Evolutionary conservation across 2,888 invertebrate species (phyloP).

Genomic region (Platycheirus rosarum): DNA sequence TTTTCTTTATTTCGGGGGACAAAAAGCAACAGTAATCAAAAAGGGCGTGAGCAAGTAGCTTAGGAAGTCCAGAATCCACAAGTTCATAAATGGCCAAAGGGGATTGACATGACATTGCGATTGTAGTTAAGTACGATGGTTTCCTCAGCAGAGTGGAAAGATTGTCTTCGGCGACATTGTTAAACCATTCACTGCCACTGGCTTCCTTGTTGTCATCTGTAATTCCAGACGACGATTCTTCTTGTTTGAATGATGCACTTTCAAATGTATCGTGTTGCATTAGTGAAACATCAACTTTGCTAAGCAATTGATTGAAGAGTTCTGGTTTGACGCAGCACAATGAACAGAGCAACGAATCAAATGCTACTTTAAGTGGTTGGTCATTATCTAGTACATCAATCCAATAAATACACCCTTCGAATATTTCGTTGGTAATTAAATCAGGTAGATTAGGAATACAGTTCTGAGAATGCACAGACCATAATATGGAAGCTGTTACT

Average conservation of each 20-base stretch:
- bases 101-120: slow-evolving; percentile 92
- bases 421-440: slow-evolving; percentile 89
- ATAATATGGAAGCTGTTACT: slow-evolving; percentile 91
- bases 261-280: slow-evolving; percentile 61
- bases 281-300: slow-evolving; percentile 86
- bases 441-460: slow-evolving; percentile 86
- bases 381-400: slow-evolving; percentile 87
- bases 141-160: slow-evolving; percentile 84
- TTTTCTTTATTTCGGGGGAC: slow-evolving; percentile 76
- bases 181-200: slow-evolving; percentile 85
- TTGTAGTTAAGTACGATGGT: slow-evolving; percentile 88
- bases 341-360: slow-evolving; percentile 94
- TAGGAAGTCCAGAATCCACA: slow-evolving; percentile 89
- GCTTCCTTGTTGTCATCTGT: slow-evolving; percentile 87
- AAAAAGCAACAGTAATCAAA: slow-evolving; percentile 82
- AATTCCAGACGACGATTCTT: slow-evolving; percentile 82
- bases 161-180: slow-evolving; percentile 84
- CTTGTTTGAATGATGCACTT: slow-evolving; percentile 33
- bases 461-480: slow-evolving; percentile 87
- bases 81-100: slow-evolving; percentile 89
- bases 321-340: slow-evolving; percentile 92
- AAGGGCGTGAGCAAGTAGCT: slow-evolving; percentile 86
- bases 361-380: slow-evolving; percentile 90
- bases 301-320: slow-evolving; percentile 88
- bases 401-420: slow-evolving; percentile 91